These are phyloP conservation scores for Cylindroiulus punctatus DNA, from an alignment of 2,888 invertebrate species.

Conservation along the genomic window DNA sequence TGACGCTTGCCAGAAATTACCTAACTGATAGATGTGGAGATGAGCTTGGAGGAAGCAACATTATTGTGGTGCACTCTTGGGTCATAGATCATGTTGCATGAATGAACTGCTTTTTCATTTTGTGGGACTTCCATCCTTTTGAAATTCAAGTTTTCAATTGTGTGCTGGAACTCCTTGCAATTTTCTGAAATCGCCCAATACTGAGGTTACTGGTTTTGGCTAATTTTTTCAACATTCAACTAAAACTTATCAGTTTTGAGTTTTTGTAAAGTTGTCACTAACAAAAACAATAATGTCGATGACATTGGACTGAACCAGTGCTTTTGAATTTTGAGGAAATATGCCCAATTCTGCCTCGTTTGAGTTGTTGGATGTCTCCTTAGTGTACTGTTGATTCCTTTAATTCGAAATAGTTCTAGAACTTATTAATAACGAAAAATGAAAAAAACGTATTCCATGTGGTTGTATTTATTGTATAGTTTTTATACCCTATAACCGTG, in stretches of 20 bases:
- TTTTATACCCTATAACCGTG: slow-evolving; percentile 25
- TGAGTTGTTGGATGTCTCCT: too few species aligned
- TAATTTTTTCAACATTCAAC: too few species aligned
- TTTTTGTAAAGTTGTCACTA: too few species aligned
- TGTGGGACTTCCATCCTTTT: too few species aligned
- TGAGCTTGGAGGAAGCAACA: not conserved
- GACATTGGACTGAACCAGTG: not conserved
- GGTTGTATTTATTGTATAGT: slow-evolving; percentile 46
- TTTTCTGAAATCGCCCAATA: too few species aligned
- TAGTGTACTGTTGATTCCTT: not conserved
- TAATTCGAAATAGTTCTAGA: slow-evolving; percentile 3
- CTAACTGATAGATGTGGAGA: not conserved
- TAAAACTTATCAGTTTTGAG: too few species aligned
- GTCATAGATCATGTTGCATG: too few species aligned
- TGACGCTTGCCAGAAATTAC: slow-evolving; percentile 1
- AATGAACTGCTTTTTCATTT: too few species aligned
- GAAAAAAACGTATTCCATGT: slow-evolving; percentile 30
- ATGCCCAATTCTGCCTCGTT: not conserved
- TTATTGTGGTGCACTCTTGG: not conserved
- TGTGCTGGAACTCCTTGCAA: too few species aligned
- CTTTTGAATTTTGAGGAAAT: not conserved
- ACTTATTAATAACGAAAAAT: slow-evolving; percentile 11
- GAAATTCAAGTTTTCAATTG: too few species aligned
- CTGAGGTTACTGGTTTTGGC: too few species aligned
- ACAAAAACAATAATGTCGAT: too few species aligned